Evolutionary conservation across 1,140 invertebrate genomes (phyloP), one percentile per base, ranked within the genome.

Genomic region (Whitmania pigra): DNA sequence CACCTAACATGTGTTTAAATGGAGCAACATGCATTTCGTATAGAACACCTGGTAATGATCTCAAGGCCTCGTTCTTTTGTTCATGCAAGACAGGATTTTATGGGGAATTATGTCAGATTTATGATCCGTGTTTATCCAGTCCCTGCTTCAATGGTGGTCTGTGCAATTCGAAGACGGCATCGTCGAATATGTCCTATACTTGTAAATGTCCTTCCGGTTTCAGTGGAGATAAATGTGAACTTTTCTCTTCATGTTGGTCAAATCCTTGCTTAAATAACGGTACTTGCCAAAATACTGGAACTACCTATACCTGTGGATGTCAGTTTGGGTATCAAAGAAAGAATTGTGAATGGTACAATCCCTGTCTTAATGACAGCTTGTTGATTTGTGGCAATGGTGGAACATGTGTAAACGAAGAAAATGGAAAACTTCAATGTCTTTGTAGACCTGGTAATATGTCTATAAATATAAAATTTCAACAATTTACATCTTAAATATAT

Each of bases 101-200:
- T 72, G 82, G 83, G 3, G 43, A 72, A 0, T 75, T 74, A 36
- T 84, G 83, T 73, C 74, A 80, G n/a, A 70, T 74, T 67, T 76
- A 76, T 55, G 77, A 84, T 72, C 78, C 78, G 7, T 84, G 83
- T 74, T 53, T 73, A n/a, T 68, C 63, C 0, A 70, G 57, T 43
- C 76, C 76, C 13, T 81, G 79, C 72, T 71, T 69, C 43, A 78
- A 79, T 66, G 76, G 75, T 22, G 76, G 72, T 22, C 6, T 25
- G 0, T 70, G 69, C 22, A 25, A 22, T 63, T 31, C 22, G 22
- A 25, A 25, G 57, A 11, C 6, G 18, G 43, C 25, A 36, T 15
- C 17, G 11, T 22, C 69, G 17, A 25, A 70, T 25, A 25, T 49
- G 31, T 69, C 73, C 0, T 78, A 77, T 57, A 73, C 71, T 25